Evolutionary conservation across 1,140 invertebrate species (phyloP).

Genomic region (Pseudomyrmex dendroicus): DNA sequence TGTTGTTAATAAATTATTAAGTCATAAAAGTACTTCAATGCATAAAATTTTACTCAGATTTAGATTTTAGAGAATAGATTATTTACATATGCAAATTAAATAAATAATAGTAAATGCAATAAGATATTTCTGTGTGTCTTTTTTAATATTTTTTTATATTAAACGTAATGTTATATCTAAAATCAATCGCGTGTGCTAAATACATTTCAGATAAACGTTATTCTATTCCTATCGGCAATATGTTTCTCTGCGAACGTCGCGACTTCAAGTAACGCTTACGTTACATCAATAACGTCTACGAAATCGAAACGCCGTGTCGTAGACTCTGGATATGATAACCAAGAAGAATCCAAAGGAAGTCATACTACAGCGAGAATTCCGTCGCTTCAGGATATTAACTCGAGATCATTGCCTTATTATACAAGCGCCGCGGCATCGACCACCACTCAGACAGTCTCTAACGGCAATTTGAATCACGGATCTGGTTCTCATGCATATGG

Average conservation of each 20-base stretch:
- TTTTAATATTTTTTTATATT: neutral
- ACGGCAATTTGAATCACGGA: neutral
- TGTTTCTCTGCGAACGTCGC: constrained; percentile 18
- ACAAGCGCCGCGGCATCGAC: neutral
- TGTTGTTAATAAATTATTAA: too few relatives aligned
- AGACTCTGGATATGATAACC: neutral
- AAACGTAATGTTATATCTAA: neutral
- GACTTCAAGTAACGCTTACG: neutral
- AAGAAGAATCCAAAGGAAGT: neutral
- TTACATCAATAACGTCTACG: constrained; percentile 16
- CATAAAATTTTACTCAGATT: neutral
- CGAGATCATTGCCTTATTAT: constrained; percentile 13
- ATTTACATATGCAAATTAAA: too few relatives aligned
- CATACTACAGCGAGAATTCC: constrained; percentile 2
- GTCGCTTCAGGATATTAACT: neutral
- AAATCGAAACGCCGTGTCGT: constrained; percentile 42
- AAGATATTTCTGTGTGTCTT: too few relatives aligned
- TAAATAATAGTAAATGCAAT: too few relatives aligned
- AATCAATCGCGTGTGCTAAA: constrained; percentile 2
- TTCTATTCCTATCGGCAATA: constrained; percentile 17
- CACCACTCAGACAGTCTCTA: neutral
- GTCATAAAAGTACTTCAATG: neutral
- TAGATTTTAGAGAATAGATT: too few relatives aligned
- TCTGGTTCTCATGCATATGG: neutral
- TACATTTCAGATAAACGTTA: constrained; percentile 45